phyloP scores from a whole-genome alignment of 2,113 vertebrate species.

The Pimephales promelas region DNA sequence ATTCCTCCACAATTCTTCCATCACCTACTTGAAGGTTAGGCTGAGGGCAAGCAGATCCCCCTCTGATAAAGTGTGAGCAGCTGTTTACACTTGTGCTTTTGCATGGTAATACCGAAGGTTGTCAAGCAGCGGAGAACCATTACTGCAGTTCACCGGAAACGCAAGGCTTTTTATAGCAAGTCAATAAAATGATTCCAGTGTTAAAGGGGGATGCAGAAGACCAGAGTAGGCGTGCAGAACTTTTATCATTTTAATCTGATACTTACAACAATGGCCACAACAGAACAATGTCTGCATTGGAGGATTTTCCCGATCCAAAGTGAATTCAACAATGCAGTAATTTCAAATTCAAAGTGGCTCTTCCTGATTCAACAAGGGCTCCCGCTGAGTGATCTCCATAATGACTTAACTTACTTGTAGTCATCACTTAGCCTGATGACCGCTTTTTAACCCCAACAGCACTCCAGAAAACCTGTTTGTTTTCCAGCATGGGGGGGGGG shows the following conservation, averaged over 20 bases:
- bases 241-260: slow-evolving; percentile 32
- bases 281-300: slow-evolving; percentile 38
- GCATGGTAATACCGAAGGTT: not conserved
- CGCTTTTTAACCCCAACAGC: slow-evolving; percentile 29
- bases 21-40: slow-evolving; percentile 27
- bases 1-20: slow-evolving; percentile 6
- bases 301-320: not conserved
- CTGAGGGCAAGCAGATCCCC: slow-evolving; percentile 26
- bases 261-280: slow-evolving; percentile 30
- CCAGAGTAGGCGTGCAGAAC: slow-evolving; percentile 4
- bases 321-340: not conserved
- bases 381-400: slow-evolving; percentile 32
- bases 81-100: slow-evolving; percentile 1
- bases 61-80: not conserved
- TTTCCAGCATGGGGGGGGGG: not conserved
- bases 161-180: slow-evolving; percentile 8
- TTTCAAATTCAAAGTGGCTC: slow-evolving; percentile 36
- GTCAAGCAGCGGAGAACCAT: not conserved
- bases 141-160: not conserved
- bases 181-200: slow-evolving; percentile 12
- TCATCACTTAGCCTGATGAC: slow-evolving; percentile 30
- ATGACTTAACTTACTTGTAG: not conserved
- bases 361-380: slow-evolving; percentile 35
- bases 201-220: not conserved
- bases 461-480: slow-evolving; percentile 23